Evolutionary conservation across 2,113 vertebrate species (phyloP).

Genomic region (Labrus mixtus): DNA sequence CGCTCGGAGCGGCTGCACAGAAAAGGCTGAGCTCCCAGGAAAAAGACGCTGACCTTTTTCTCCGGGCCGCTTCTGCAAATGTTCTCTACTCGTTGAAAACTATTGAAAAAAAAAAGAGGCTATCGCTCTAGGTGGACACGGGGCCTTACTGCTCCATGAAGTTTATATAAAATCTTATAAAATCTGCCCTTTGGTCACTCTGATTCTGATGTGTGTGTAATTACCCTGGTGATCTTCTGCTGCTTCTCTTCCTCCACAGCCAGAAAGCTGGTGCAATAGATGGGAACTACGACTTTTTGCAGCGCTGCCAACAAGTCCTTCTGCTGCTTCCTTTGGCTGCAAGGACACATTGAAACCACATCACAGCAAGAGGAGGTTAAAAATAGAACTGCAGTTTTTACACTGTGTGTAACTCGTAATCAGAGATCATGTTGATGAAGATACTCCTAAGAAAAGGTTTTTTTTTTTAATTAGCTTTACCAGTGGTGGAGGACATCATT

Average conservation of each 20-base stretch:
- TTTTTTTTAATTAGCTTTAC: constrained; percentile 75
- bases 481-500: constrained; percentile 98
- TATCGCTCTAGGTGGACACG: too few species aligned
- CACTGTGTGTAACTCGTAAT: neutral
- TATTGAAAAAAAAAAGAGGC: too few species aligned
- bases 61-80: too few species aligned
- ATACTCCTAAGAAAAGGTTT: neutral
- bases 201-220: neutral
- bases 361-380: neutral
- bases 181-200: too few species aligned
- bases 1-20: too few species aligned
- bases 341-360: constrained; percentile 15
- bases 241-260: constrained; percentile 98
- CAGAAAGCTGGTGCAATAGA: constrained; percentile 98
- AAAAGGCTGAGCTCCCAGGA: too few species aligned
- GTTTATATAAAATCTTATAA: too few species aligned
- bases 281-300: constrained; percentile 98
- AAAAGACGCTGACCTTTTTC: too few species aligned
- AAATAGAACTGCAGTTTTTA: too few species aligned
- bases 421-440: neutral
- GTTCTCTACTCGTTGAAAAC: too few species aligned
- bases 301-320: constrained; percentile 94
- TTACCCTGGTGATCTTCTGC: constrained; percentile 96
- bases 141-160: too few species aligned
- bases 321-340: constrained; percentile 96